Evolutionary conservation across 2,797 vertebrate genomes (phyloP), one percentile per base, ranked within the genome.

Genomic region (Urophycis tenuis): DNA sequence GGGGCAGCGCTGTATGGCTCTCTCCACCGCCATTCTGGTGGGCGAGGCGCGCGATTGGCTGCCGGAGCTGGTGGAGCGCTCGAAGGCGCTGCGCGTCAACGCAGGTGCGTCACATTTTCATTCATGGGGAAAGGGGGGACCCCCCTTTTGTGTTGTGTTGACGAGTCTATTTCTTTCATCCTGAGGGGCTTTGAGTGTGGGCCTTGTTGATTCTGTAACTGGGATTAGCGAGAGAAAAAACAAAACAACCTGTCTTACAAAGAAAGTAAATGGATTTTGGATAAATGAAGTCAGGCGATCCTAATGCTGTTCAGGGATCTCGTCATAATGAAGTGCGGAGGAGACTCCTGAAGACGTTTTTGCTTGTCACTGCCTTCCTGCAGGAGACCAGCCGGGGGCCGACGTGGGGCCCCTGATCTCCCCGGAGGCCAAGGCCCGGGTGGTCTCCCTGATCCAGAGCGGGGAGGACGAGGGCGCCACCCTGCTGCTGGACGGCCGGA

Each of bases 1-100:
- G 22, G 97, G 97, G 70, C 97, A 99, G 84, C 95, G 97, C 78
- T 99, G 98, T 77, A 99, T 99, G 98, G 97, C 97, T 41, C 93
- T 99, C 19, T 99, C 97, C 82, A 98, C 97, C 3, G 97, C 97
- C 75, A 89, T 99, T 85, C 92, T 99, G 14, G 95, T 99, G 7
- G 97, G 97, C 72, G 95, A 98, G 86, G 94, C 97, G 80, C 93
- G 92, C 34, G 89, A 93, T 73, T 99, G 97, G 98, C 91, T 99
- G 60, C 96, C 96, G 60, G 97, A 99, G 89, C 91, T 99, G 83
- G 96, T 99, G 86, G 95, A 96, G 41, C 95, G 94, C 75, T 94
- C 97, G 75, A 99, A 94, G 89, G 95, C 94, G 9, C 91, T 99
- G 72, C 93, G 92, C 0, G 97, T 99, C 78, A 99, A 95, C 78